Base-by-base conservation (phyloP, 2,113 vertebrate genomes). In the Entomyzon cyanotis region DNA sequence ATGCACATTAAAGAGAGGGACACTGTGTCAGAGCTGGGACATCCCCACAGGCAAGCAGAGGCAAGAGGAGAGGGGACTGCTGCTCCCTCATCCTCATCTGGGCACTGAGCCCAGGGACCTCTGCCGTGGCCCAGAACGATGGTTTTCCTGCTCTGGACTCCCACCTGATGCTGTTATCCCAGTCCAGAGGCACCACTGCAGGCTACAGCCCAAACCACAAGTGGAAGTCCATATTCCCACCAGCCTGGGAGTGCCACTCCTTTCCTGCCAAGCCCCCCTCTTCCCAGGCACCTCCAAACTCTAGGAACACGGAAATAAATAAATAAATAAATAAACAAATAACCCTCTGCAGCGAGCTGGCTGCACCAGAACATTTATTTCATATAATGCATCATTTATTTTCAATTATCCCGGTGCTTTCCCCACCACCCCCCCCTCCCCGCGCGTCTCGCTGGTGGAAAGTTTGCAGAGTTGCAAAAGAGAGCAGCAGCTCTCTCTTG, bases 381-480 rank as follows among this genome's bases (percentile, higher is more conserved):
- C 93, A 89, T 80, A 88, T 69, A 87, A 97, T 92, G 96, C 96
- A 93, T 81, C 97, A 96, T 97, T 97, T 97, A 95, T 97, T 97
- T 97, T 96, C 96, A 98, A 97, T 97, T 97, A 97, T 92, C 56
- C 0, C 6, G 79, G 70, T 41, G 15, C 75, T 94, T 50, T 11
- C 58, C 90, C 63, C 44, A 39, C 46, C 12, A 20, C 42, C 62
- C 28, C 41, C 64, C 30, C 31, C 15, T 84, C 78, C 83, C 77
- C 0, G 2, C 0, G 0, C 74, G 71, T 74, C 50, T 87, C 1
- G 4, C 89, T 41, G 83, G 42, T 65, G 74, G 79, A 76, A 88
- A 95, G 80, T 84, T 39, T 90, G 93, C 93, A 56, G 93, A 89
- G 85, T 64, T 95, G 78, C 94, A 85, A 2, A 89, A 84, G 70